Evolutionary conservation across 1,140 invertebrate species (phyloP), one percentile per base, ranked within the genome.

Genomic region (Psix sp.): DNA sequence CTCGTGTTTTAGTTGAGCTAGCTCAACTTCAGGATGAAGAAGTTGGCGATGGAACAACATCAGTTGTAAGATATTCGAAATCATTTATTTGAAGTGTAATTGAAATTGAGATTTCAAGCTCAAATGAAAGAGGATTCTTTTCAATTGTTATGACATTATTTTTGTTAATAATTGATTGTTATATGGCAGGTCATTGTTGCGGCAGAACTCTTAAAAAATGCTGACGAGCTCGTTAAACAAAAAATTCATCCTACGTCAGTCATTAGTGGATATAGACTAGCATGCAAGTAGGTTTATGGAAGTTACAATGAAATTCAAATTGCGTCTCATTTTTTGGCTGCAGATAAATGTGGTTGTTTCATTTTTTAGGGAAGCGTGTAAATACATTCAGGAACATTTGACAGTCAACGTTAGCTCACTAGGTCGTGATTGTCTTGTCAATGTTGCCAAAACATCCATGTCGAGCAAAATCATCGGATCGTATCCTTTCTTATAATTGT

Each of bases 201-300:
- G 75, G 93, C 93, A 67, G 94, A 95, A 81, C 87, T 95, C 48
- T 80, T 96, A 26, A 94, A 98, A 90, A 98, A 97, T 90, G 98
- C 98, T 56, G 98, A 99, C 91, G 98, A 99, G 82, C 89, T 99
- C 48, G 98, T 99, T 0, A 98, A 99, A 86, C 96, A 98, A 85
- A 99, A 99, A 86, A 99, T 99, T 83, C 98, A 99, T 88, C 98
- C 98, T 0, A 99, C 98, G 0, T 98, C 97, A 20, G 97, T 99
- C 36, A 99, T 99, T 76, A 96, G 95, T 82, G 98, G 98, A 15
- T 99, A 99, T 82, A 51, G 60, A 65, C 31, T 59, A 40, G 68
- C 67, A 15, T 72, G 67, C 59, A 72, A 72, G 59, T 63, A 38
- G 51, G 67, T 17, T 11, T 1, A 33, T 24, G 7, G 3, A 24